Base-by-base conservation (phyloP, 92 coral and sea anemone genomes). In the Umimayanthus kanabou region DNA sequence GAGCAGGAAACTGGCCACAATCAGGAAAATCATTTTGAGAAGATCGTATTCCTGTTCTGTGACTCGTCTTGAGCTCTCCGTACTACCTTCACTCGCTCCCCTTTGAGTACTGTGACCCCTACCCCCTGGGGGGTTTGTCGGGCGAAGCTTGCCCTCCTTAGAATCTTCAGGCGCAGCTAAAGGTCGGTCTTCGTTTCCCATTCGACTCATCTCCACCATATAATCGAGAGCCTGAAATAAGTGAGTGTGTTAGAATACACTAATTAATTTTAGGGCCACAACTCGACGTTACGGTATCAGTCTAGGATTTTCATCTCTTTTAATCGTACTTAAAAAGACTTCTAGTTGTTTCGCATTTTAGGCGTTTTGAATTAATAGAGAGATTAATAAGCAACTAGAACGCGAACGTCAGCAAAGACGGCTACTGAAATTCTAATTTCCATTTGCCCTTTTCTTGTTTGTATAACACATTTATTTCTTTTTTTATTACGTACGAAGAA, bases 11-110 rank as follows among this genome's bases (percentile, higher is more conserved):
- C 87, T 83, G 42, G 28, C 47, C 28, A 83, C 87, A 7, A 83
- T 70, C 43, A 83, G 29, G 29, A 70, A 83, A 70, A 45, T 83
- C 87, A 83, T 83, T 23, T 83, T 83, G 65, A 83, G 77, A 45
- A 83, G 78, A 28, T 83, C 87, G 6, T 29, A 43, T 65, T 83
- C 78, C 4, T 39, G 87, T 25, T 83, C 87, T 9, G 42, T 47
- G 66, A 83, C 47, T n/a, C 87, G 87, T 22, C 53, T 83, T 8
- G 78, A 15, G 43, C 43, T 58, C 28, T 47, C 77, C 74, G 29
- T 47, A 70, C 25, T 40, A 6, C n/a, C 14, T 4, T 18, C 50
- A 5, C 23, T 40, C 5, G 78, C n/a, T 73, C 49, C 78, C 39
- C 78, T 73, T 47, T 40, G 78, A 73, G 5, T 73, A 2, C 11